Evolutionary conservation across 64 coral and sea anemone species (phyloP), one percentile per base, ranked within the genome.

Genomic region (Pachyseris speciosa): DNA sequence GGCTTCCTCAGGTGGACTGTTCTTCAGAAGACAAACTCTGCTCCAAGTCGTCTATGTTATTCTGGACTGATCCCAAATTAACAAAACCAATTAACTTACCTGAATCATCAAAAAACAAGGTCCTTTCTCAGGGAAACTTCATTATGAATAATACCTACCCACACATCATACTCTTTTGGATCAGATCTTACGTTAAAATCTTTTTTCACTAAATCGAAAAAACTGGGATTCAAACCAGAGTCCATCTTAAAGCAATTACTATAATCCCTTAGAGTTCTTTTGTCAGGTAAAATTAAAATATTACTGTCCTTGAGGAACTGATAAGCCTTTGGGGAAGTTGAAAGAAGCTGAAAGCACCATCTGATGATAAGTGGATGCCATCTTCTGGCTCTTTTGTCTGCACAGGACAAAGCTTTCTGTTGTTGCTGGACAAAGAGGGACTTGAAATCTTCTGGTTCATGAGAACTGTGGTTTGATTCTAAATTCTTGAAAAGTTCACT

Each of bases 181-280:
- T 68, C n/a, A 61, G 34, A 25, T 40, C 86, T 89, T 17, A 31
- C 5, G 37, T 13, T 17, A 45, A 89, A 89, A 76, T 89, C 86
- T 76, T 75, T 76, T 30, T 89, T 89, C 16, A 89, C 53, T 76
- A 37, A 61, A 76, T 89, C 86, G 63, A 89, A 77, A 89, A 40
- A 89, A 19, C 3, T 22, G 37, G 86, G 37, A 89, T 76, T 19
- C 64, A 89, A 76, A 29, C 86, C 86, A 13, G 39, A 58, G 19
- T 37, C 69, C 16, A 50, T 9, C 32, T 89, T 89, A 78, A 77
- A 65, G 51, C 85, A 72, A 73, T 73, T 87, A 71, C 85, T 87
- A 41, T 87, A 87, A 20, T 87, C 85, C 47, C 9, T 87, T 26
- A 87, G 44, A 47, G 85, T 87, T 87, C 38, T 72, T 19, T 48